A percentile compares a stretch with the other conserved stretches of the same genome.
Evolutionary conservation across 2,797 vertebrate genomes (phyloP).

Genomic region (Sebastes hubbsi): DNA sequence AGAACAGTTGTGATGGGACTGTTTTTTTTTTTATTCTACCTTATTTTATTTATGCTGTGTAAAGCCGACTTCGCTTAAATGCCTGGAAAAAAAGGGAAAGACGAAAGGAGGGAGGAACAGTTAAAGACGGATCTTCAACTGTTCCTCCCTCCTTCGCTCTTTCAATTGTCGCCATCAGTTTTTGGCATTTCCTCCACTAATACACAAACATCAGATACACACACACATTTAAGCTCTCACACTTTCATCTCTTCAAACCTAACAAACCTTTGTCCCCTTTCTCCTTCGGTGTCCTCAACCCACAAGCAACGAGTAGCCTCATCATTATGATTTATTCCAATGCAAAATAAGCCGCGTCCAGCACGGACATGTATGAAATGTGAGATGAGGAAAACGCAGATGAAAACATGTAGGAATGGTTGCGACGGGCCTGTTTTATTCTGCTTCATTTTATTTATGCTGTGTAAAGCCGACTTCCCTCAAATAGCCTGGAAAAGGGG

Average conservation of each 20-base stretch:
- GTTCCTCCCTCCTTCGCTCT: constrained; percentile 60
- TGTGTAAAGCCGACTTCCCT: constrained; percentile 5
- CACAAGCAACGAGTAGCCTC: constrained; percentile 26
- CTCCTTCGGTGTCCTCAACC: constrained; percentile 32
- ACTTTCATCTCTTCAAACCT: constrained; percentile 25
- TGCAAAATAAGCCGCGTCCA: constrained; percentile 69
- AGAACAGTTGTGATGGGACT: constrained; percentile 8
- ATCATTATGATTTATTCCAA: constrained; percentile 68
- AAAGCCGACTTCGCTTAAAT: constrained; percentile 1
- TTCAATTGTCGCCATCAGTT: constrained; percentile 36
- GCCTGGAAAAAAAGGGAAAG: constrained; percentile 37
- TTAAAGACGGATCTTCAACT: constrained; percentile 35
- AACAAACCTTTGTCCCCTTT: constrained; percentile 36
- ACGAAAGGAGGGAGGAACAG: constrained; percentile 1
- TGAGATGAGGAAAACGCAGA: constrained; percentile 53
- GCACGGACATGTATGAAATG: constrained; percentile 71
- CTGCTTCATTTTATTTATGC: constrained; percentile 28
- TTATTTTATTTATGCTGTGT: constrained; percentile 28
- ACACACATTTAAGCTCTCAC: not conserved
- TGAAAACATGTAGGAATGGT: constrained; percentile 33
- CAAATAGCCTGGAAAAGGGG: constrained; percentile 20
- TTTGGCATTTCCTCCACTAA: constrained; percentile 48
- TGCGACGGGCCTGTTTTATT: constrained; percentile 2
- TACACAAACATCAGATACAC: constrained; percentile 6
- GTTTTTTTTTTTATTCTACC: constrained; percentile 14